Evolutionary conservation across 1,140 invertebrate species (phyloP).

Genomic region (Diabrotica virgifera): DNA sequence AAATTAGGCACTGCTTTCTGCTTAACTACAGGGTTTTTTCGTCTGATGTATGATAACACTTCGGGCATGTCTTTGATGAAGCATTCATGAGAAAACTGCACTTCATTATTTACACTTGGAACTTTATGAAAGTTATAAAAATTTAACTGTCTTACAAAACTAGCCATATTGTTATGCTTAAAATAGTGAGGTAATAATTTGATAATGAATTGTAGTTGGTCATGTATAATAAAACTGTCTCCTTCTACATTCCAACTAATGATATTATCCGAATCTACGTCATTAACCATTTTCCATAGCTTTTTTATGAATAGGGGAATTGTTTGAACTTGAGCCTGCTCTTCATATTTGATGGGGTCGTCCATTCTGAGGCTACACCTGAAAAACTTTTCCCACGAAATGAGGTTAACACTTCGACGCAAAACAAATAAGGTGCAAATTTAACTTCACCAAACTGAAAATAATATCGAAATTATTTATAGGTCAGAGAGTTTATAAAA

Average conservation of each 20-base stretch:
- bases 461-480: no score
- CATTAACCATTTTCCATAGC: conserved; percentile 36
- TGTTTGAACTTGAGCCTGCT: conserved; percentile 1
- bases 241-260: conserved; percentile 32
- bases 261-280: conserved; percentile 25
- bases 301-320: conserved; percentile 33
- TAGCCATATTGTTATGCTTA: conserved; percentile 36
- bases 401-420: no score
- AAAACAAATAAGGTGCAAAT: no score
- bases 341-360: neutral
- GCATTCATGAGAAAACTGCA: conserved; percentile 30
- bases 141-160: conserved; percentile 37
- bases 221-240: conserved; percentile 33
- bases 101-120: conserved; percentile 18
- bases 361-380: no score
- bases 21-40: conserved; percentile 27
- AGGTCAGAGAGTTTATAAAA: no score
- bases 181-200: conserved; percentile 34
- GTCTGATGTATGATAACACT: conserved; percentile 28
- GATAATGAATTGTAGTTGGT: conserved; percentile 30
- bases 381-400: no score
- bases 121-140: conserved; percentile 38
- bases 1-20: conserved; percentile 2
- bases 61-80: conserved; percentile 31
- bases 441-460: no score